Evolutionary conservation across 2,797 vertebrate genomes (phyloP).

Genomic region (Gadopsis marmoratus): DNA sequence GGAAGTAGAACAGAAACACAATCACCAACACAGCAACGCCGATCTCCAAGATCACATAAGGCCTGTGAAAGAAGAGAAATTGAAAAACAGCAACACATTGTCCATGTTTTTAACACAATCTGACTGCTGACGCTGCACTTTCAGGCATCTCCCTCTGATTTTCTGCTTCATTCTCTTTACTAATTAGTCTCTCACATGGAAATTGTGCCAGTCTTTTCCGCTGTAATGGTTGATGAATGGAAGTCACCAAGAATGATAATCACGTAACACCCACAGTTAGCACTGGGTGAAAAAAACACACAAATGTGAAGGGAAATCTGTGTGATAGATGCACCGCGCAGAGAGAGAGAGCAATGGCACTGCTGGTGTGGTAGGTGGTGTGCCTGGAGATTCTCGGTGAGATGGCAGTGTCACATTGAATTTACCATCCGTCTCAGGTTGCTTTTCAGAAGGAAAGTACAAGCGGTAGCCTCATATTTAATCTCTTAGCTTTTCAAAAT

Average conservation of each 20-base stretch:
- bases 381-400: constrained; percentile 5
- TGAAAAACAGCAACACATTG: constrained; percentile 21
- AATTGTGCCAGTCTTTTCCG: constrained; percentile 44
- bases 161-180: constrained; percentile 67
- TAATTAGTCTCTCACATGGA: constrained; percentile 64
- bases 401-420: constrained; percentile 19
- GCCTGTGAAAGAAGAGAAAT: constrained; percentile 66
- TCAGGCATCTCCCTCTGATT: constrained; percentile 54
- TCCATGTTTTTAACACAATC: constrained; percentile 14
- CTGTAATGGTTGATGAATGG: constrained; percentile 72
- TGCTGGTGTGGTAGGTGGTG: constrained; percentile 8
- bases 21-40: constrained; percentile 78
- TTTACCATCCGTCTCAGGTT: constrained; percentile 11
- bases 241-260: constrained; percentile 61
- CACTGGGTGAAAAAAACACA: constrained; percentile 37
- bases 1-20: constrained; percentile 81
- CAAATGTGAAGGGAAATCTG: constrained; percentile 37
- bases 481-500: neutral
- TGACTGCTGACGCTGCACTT: constrained; percentile 30
- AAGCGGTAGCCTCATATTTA: constrained; percentile 16
- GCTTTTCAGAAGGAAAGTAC: neutral
- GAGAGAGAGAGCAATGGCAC: neutral
- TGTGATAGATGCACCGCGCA: constrained; percentile 3
- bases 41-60: constrained; percentile 72
- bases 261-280: constrained; percentile 46